Percentiles rank a stretch among this genome's conserved stretches.
These are phyloP conservation scores for Drosophila lacteicornis DNA, from an alignment of 1,140 invertebrate genomes.

Conservation along the genomic window DNA sequence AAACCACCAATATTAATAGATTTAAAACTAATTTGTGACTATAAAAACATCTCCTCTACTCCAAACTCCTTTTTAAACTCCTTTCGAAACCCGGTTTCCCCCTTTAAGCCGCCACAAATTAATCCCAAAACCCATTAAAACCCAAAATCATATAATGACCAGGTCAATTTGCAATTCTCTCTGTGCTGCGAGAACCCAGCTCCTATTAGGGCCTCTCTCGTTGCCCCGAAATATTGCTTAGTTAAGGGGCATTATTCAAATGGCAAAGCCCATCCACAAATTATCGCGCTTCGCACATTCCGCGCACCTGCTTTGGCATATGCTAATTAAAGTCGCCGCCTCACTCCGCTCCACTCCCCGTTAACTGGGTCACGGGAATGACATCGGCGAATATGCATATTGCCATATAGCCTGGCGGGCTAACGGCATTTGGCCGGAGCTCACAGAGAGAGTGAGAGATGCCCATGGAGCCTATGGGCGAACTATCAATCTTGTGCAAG, in stretches of 20 bases:
- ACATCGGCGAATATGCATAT: conserved; percentile 47
- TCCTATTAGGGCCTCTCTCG: neutral
- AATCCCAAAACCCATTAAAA: conserved; percentile 1
- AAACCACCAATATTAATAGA: too few relatives aligned
- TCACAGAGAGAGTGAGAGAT: conserved; percentile 15
- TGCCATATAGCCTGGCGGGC: conserved; percentile 34
- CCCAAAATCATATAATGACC: conserved; percentile 36
- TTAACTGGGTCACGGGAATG: conserved; percentile 73
- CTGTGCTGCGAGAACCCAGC: neutral
- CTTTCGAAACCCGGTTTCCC: too few relatives aligned
- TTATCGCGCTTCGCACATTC: conserved; percentile 39
- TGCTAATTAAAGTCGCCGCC: conserved; percentile 71
- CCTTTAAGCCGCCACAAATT: conserved; percentile 1
- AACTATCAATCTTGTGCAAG: conserved; percentile 78
- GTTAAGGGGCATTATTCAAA: conserved; percentile 47
- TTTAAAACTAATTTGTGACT: too few relatives aligned
- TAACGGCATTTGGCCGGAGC: conserved; percentile 55
- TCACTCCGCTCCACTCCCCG: neutral
- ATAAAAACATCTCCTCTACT: neutral
- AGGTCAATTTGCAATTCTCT: conserved; percentile 47
- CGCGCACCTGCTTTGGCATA: conserved; percentile 44
- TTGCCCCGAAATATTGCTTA: conserved; percentile 21
- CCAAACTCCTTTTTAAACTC: neutral
- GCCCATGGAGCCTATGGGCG: conserved; percentile 50
- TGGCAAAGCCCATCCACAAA: conserved; percentile 45